Evolutionary conservation across 2,888 invertebrate species (phyloP).

Genomic region (Nycteola revayana): DNA sequence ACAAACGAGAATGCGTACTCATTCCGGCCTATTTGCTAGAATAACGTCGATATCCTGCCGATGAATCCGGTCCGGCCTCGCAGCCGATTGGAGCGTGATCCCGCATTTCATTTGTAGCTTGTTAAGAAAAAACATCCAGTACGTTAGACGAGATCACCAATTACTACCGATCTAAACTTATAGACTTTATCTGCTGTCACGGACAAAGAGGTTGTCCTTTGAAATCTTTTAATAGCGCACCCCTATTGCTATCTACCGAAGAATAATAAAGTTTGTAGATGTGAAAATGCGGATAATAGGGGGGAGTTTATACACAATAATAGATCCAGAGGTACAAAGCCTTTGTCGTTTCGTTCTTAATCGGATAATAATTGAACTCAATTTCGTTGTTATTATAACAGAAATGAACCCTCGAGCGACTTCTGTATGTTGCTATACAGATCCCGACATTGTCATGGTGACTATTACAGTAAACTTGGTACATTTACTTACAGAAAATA

Average conservation of each 20-base stretch:
- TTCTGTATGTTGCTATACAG: conserved; percentile 17
- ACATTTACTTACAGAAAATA: too few species aligned
- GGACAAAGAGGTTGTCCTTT: conserved; percentile 23
- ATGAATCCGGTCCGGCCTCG: conserved; percentile 37
- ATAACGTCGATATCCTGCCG: conserved; percentile 54
- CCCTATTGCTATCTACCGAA: conserved; percentile 19
- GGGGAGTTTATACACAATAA: conserved; percentile 31
- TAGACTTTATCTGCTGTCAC: conserved; percentile 5
- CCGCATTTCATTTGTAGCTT: conserved; percentile 56
- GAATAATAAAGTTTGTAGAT: conserved; percentile 39
- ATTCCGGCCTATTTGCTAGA: conserved; percentile 58
- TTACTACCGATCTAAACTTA: conserved; percentile 15
- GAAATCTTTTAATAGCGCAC: conserved; percentile 25
- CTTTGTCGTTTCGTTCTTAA: conserved; percentile 45
- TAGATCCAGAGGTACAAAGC: conserved; percentile 38
- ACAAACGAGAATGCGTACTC: conserved; percentile 50
- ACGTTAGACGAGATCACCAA: conserved; percentile 24
- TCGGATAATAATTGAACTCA: conserved; percentile 55
- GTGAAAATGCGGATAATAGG: conserved; percentile 34
- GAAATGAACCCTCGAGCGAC: conserved; percentile 32
- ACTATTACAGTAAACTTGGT: too few species aligned
- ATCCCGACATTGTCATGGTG: conserved; percentile 31
- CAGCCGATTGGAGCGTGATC: conserved; percentile 52
- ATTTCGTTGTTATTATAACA: conserved; percentile 48
- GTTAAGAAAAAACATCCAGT: conserved; percentile 36